phyloP scores from a whole-genome alignment of 1,140 invertebrate species.

The Ectropis grisescens region DNA sequence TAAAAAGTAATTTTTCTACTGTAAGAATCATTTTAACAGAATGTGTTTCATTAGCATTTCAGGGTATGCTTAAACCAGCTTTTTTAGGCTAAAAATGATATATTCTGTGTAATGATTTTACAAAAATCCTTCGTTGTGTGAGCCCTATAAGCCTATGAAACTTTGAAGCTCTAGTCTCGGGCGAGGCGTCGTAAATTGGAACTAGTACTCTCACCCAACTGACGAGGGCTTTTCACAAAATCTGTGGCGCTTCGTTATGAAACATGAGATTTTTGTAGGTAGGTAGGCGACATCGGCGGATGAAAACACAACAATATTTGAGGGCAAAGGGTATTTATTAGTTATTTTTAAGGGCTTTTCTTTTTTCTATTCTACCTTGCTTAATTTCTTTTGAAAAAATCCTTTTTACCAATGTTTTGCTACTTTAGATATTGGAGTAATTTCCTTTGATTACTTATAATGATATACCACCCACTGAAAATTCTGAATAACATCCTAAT shows the following conservation, averaged over 20 bases:
- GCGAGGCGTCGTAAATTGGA: conserved; percentile 34
- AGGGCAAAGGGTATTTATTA: too few species aligned
- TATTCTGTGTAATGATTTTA: not conserved
- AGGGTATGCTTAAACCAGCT: not conserved
- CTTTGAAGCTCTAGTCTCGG: too few species aligned
- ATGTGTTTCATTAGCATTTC: not conserved
- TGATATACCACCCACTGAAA: too few species aligned
- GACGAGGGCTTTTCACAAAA: conserved; percentile 30
- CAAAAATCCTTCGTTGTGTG: conserved; percentile 5
- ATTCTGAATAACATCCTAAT: too few species aligned
- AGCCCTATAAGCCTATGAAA: too few species aligned
- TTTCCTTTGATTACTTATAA: too few species aligned
- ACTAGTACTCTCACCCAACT: conserved; percentile 7
- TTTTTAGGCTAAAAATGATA: not conserved
- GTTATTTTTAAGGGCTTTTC: not conserved
- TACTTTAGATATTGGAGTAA: too few species aligned
- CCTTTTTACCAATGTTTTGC: too few species aligned
- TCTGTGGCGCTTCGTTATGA: conserved; percentile 33
- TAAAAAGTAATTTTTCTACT: too few species aligned
- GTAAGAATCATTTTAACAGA: too few species aligned
- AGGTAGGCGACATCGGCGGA: conserved; percentile 2
- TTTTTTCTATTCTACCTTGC: not conserved
- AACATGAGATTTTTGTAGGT: conserved; percentile 29
- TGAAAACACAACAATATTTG: too few species aligned
- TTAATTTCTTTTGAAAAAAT: too few species aligned